These are phyloP conservation scores for Garra rufa DNA, from an alignment of 2,113 vertebrate genomes.

Conservation along the genomic window DNA sequence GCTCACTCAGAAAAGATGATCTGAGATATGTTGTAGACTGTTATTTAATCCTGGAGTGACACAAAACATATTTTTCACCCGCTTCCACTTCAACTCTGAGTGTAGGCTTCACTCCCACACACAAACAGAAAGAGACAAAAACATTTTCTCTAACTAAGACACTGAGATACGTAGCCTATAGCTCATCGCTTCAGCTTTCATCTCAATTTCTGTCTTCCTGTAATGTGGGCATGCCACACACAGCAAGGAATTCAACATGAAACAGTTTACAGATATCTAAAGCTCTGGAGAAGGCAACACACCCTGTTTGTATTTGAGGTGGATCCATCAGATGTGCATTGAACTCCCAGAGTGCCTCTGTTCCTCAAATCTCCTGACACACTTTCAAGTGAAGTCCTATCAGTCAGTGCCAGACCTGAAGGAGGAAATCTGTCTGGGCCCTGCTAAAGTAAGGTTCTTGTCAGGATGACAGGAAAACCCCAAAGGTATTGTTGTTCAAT, in stretches of 20 bases:
- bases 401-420: slow-evolving; percentile 17
- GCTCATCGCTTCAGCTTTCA: slow-evolving; percentile 35
- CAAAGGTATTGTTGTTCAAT: slow-evolving; percentile 20
- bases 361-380: slow-evolving; percentile 44
- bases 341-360: slow-evolving; percentile 30
- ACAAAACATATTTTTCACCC: background rate
- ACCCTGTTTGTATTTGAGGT: slow-evolving; percentile 27
- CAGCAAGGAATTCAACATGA: slow-evolving; percentile 26
- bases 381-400: slow-evolving; percentile 42
- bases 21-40: slow-evolving; percentile 2
- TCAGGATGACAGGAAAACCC: slow-evolving; percentile 32
- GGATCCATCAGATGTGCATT: slow-evolving; percentile 21
- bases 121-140: slow-evolving; percentile 42
- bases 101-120: slow-evolving; percentile 34
- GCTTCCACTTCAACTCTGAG: slow-evolving; percentile 5
- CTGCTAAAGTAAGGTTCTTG: slow-evolving; percentile 26
- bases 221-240: slow-evolving; percentile 20
- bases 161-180: background rate
- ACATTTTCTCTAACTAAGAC: slow-evolving; percentile 2
- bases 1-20: background rate
- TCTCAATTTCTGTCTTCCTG: slow-evolving; percentile 39
- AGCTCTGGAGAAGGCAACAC: slow-evolving; percentile 10
- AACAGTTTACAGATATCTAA: slow-evolving; percentile 41
- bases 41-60: background rate
- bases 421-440: slow-evolving; percentile 22